Percentiles rank a stretch among this genome's conserved stretches.
phyloP scores from a whole-genome alignment of 2,888 invertebrate genomes.

The Zygaena filipendulae region DNA sequence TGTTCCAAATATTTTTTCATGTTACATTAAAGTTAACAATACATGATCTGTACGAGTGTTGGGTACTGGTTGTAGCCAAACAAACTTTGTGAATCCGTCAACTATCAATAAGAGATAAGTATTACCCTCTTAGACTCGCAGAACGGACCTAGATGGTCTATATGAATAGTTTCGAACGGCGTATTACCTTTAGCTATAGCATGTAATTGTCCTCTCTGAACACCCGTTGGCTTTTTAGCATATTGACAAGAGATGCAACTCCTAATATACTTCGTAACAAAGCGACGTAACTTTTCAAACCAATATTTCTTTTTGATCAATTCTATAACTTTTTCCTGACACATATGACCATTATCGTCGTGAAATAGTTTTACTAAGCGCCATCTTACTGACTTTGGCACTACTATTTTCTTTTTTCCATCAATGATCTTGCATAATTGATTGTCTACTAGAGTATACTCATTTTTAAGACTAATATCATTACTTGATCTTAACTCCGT shows the following conservation, averaged over 20 bases:
- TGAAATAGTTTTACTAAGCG: constrained; percentile 7
- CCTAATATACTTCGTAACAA: constrained; percentile 12
- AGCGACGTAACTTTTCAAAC: constrained; percentile 10
- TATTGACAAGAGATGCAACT: constrained; percentile 13
- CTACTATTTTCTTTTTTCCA: too few species aligned
- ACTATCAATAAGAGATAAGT: constrained; percentile 9
- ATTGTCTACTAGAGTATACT: too few species aligned
- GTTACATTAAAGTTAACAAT: constrained; percentile 2
- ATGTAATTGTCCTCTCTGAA: constrained; percentile 7
- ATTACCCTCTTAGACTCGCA: constrained; percentile 9
- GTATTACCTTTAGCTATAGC: constrained; percentile 12
- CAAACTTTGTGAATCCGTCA: constrained; percentile 11
- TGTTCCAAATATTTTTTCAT: constrained; percentile 6
- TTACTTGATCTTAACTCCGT: too few species aligned
- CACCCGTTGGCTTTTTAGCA: constrained; percentile 12
- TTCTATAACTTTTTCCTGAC: too few species aligned
- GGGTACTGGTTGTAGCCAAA: constrained; percentile 11
- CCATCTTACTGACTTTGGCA: constrained; percentile 8
- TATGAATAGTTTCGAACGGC: constrained; percentile 10
- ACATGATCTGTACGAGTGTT: constrained; percentile 8
- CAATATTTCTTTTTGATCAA: too few species aligned
- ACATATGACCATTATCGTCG: constrained; percentile 11
- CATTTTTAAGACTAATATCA: too few species aligned
- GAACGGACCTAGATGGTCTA: constrained; percentile 15
- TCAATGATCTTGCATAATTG: too few species aligned